Percentiles rank a stretch among this genome's conserved stretches.
Conservation (phyloP, 2,888 invertebrate species). For the Anoplius nigerrimus region DNA sequence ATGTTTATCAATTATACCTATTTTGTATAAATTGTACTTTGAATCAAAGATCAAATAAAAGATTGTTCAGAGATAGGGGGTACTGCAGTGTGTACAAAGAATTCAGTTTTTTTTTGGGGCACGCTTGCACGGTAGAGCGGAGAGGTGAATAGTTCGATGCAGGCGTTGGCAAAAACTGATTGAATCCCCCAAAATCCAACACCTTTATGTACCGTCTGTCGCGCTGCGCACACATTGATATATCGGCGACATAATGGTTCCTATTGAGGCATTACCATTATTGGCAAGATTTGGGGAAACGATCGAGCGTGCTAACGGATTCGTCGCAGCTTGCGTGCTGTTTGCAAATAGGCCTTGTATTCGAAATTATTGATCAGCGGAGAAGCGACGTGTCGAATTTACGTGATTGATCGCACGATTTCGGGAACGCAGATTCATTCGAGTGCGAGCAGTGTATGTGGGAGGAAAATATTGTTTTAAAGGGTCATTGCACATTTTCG, state of each 20-base stretch:
- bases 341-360: slow-evolving; percentile 73
- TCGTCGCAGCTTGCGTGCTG: slow-evolving; percentile 73
- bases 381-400: slow-evolving; percentile 61
- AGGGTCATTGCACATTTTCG: too few relatives aligned
- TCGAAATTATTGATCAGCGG: slow-evolving; percentile 65
- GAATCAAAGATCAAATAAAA: too few relatives aligned
- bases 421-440: neutral
- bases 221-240: slow-evolving; percentile 66
- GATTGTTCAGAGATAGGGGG: too few relatives aligned
- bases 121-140: too few relatives aligned
- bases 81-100: neutral
- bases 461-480: too few relatives aligned
- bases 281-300: slow-evolving; percentile 74
- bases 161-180: slow-evolving; percentile 57
- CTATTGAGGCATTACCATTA: slow-evolving; percentile 70
- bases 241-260: slow-evolving; percentile 68
- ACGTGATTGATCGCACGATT: slow-evolving; percentile 35
- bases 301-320: slow-evolving; percentile 70
- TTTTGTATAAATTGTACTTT: too few relatives aligned
- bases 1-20: too few relatives aligned
- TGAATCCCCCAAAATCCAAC: slow-evolving; percentile 65
- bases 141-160: too few relatives aligned
- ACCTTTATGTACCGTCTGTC: slow-evolving; percentile 67
- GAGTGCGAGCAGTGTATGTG: too few relatives aligned
- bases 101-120: neutral